Evolutionary conservation across 92 coral and sea anemone species (phyloP).

Genomic region (Paramuricea clavata): DNA sequence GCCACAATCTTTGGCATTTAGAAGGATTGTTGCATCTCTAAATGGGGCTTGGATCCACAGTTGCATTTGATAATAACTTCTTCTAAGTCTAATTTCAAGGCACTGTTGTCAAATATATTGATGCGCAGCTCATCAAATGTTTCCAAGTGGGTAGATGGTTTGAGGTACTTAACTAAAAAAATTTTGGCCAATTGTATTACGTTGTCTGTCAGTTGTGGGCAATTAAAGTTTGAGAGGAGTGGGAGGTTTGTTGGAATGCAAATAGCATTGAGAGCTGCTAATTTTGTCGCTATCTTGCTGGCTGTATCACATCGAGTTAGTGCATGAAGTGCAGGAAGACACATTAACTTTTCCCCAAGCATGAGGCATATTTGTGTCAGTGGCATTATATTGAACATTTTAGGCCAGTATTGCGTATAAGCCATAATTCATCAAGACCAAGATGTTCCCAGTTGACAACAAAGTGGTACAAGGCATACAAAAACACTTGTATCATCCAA

Average conservation of each 20-base stretch:
- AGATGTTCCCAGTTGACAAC: slow-evolving; percentile 3
- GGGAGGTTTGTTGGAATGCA: neutral
- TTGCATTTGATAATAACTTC: neutral
- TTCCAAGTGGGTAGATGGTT: slow-evolving; percentile 1
- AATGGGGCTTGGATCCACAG: neutral
- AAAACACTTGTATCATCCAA: neutral
- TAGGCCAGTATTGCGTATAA: neutral
- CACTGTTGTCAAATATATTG: neutral
- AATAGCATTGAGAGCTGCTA: slow-evolving; percentile 3
- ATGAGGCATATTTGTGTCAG: neutral
- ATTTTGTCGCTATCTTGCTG: slow-evolving; percentile 1
- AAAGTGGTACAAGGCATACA: neutral
- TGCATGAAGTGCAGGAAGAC: slow-evolving; percentile 8
- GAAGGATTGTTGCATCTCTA: neutral
- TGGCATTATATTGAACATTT: slow-evolving; percentile 13
- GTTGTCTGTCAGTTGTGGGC: neutral
- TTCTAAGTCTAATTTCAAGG: too few species aligned
- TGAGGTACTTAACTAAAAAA: neutral
- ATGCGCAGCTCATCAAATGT: slow-evolving; percentile 3
- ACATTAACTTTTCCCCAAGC: neutral
- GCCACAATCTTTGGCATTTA: neutral
- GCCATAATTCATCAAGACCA: slow-evolving; percentile 20
- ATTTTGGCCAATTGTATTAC: neutral
- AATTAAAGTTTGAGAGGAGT: neutral
- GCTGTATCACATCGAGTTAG: neutral